Percentiles rank a stretch among this genome's conserved stretches.
phyloP scores from a whole-genome alignment of 1,140 invertebrate species.

The Caerostris darwini region DNA sequence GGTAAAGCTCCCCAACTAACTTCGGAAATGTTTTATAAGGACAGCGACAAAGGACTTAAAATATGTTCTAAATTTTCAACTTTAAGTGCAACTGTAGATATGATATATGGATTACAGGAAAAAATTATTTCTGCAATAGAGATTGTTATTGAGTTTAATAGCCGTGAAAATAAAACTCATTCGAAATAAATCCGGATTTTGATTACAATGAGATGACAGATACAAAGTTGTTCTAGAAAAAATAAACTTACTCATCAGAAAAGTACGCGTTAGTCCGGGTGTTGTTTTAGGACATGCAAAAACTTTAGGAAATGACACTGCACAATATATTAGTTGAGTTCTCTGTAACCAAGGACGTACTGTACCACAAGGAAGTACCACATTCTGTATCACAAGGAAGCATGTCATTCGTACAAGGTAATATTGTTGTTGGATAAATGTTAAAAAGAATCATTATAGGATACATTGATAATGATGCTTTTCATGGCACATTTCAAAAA shows the following conservation, averaged over 20 bases:
- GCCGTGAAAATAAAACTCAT: constrained; percentile 55
- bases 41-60: not conserved
- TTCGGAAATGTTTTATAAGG: constrained; percentile 42
- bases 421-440: too few species aligned
- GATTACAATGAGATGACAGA: not conserved
- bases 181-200: constrained; percentile 44
- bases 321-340: constrained; percentile 43
- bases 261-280: not conserved
- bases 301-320: constrained; percentile 9
- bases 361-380: too few species aligned
- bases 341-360: not conserved
- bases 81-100: constrained; percentile 1
- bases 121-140: constrained; percentile 31
- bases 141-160: constrained; percentile 16
- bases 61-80: not conserved
- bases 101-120: constrained; percentile 1
- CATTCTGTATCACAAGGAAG: too few species aligned
- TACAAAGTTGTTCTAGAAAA: not conserved
- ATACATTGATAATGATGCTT: too few species aligned
- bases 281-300: not conserved
- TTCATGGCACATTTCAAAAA: too few species aligned
- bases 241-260: not conserved
- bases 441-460: too few species aligned
- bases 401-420: too few species aligned
- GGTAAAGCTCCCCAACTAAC: not conserved